These are phyloP conservation scores for Drosophila ironensis DNA, from an alignment of 1,140 invertebrate genomes.

Conservation along the genomic window DNA sequence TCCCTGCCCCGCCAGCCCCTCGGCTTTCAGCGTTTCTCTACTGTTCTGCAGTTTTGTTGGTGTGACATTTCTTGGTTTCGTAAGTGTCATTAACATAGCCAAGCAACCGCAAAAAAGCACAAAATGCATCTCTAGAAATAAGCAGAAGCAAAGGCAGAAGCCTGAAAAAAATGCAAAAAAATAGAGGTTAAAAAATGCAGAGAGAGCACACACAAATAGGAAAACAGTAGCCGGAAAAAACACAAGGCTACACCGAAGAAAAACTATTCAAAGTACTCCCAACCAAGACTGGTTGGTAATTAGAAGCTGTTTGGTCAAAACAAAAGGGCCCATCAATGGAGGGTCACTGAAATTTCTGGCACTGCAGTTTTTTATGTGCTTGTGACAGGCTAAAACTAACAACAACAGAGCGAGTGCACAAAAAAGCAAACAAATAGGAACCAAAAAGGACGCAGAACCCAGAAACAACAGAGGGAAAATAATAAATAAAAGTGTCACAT, in stretches of 20 bases:
- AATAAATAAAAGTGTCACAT: slow-evolving; percentile 67
- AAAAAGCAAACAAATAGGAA: too few species aligned
- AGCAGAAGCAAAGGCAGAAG: not conserved
- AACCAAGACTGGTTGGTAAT: too few species aligned
- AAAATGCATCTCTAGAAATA: slow-evolving; percentile 65
- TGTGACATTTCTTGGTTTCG: slow-evolving; percentile 27
- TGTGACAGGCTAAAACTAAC: slow-evolving; percentile 49
- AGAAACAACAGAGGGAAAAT: slow-evolving; percentile 34
- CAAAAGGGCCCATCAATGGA: too few species aligned
- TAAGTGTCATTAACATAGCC: slow-evolving; percentile 78
- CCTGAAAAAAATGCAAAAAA: slow-evolving; percentile 5
- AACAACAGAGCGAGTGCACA: slow-evolving; percentile 24
- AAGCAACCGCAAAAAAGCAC: slow-evolving; percentile 76
- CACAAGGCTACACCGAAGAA: not conserved
- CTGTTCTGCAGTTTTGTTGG: slow-evolving; percentile 9
- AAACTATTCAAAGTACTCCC: not conserved
- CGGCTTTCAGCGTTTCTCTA: slow-evolving; percentile 4
- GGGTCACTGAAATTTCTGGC: too few species aligned
- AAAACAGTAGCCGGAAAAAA: slow-evolving; percentile 2
- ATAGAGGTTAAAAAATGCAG: slow-evolving; percentile 1
- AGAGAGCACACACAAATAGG: slow-evolving; percentile 26
- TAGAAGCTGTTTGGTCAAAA: too few species aligned
- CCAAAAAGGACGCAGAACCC: slow-evolving; percentile 22
- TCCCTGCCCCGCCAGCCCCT: not conserved
- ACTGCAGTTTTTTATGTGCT: slow-evolving; percentile 10